Percentiles rank a stretch among this genome's conserved stretches.
Conservation (phyloP, 2,113 vertebrate genomes). For the Indicator maculatus region DNA sequence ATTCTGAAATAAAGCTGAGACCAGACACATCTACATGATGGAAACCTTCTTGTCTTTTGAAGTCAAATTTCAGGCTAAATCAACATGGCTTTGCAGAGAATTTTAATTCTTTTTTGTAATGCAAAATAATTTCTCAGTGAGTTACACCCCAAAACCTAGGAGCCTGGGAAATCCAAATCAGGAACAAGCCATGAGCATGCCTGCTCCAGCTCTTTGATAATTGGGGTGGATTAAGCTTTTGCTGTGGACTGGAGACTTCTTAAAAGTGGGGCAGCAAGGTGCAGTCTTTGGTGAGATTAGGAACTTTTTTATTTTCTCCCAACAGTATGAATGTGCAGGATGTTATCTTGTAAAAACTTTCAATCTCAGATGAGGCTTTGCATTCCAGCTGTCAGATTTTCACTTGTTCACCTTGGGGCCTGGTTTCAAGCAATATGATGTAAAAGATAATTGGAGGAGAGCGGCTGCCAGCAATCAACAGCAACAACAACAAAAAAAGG, state of each 20-base stretch:
- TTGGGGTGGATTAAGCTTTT: background rate
- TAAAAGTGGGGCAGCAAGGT: background rate
- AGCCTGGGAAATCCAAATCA: conserved; percentile 18
- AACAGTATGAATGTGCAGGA: conserved; percentile 17
- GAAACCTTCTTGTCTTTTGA: background rate
- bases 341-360: conserved; percentile 17
- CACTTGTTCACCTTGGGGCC: conserved; percentile 61
- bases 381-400: conserved; percentile 58
- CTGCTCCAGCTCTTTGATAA: background rate
- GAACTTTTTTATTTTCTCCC: background rate
- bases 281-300: conserved; percentile 33
- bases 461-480: conserved; percentile 15
- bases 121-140: background rate
- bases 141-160: background rate
- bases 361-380: conserved; percentile 32
- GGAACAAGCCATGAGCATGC: background rate
- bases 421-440: background rate
- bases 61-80: background rate
- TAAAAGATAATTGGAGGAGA: conserved; percentile 18
- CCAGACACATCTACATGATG: background rate
- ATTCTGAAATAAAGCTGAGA: background rate
- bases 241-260: background rate
- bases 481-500: background rate
- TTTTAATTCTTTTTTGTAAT: background rate
- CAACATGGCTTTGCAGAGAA: background rate